phyloP scores from a whole-genome alignment of 2,888 invertebrate species.

The Peribatodes rhomboidaria region DNA sequence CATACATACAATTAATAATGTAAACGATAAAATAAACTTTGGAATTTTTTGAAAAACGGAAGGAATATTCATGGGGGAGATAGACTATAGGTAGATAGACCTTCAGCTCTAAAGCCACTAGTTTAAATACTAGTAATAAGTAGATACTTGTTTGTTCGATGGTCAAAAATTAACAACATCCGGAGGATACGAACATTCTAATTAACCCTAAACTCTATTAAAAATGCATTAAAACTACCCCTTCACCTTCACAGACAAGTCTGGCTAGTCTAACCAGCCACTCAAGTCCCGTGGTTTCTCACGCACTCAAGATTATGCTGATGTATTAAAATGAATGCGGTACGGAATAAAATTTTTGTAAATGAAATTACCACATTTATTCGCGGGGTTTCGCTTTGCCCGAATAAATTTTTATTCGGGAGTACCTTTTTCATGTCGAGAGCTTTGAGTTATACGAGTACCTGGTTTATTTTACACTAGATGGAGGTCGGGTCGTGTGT shows the following conservation, averaged over 20 bases:
- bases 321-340: slow-evolving; percentile 80
- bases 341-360: slow-evolving; percentile 67
- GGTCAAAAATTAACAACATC: no score
- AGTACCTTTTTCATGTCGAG: slow-evolving; percentile 73
- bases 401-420: slow-evolving; percentile 66
- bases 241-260: slow-evolving; percentile 6
- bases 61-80: no score
- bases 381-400: slow-evolving; percentile 66
- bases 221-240: slow-evolving; percentile 16
- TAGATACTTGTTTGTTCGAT: no score
- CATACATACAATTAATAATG: no score
- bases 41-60: no score
- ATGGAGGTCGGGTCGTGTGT: slow-evolving; percentile 42
- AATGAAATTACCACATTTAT: slow-evolving; percentile 79
- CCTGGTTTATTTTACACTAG: slow-evolving; percentile 50
- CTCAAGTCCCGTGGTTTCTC: slow-evolving; percentile 62
- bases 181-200: no score
- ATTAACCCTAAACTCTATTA: slow-evolving; percentile 2
- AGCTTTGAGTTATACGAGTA: slow-evolving; percentile 56
- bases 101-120: no score
- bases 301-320: slow-evolving; percentile 74
- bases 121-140: no score
- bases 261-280: slow-evolving; percentile 39
- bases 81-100: no score
- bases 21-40: no score